Percentiles rank a stretch among this genome's conserved stretches.
Conservation (phyloP, 2,113 vertebrate species). For the Tragelaphus scriptus region DNA sequence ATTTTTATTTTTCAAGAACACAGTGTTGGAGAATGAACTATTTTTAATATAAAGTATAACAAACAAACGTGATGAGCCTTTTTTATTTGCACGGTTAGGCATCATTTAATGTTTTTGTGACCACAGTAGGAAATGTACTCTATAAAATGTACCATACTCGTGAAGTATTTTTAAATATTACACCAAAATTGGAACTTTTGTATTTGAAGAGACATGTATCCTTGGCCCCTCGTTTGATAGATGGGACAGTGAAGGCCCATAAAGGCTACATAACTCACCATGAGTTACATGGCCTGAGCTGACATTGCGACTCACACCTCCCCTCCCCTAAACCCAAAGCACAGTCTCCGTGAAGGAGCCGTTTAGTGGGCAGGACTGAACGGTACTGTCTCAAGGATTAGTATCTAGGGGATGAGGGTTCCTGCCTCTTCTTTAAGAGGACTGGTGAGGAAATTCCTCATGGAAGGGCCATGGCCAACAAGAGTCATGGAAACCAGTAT, state of each 20-base stretch:
- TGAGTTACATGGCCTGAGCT: not conserved
- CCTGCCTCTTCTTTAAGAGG: not conserved
- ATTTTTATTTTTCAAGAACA: not conserved
- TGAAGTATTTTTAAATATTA: not conserved
- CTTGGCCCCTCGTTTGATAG: not conserved
- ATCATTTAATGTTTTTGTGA: not conserved
- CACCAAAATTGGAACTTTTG: not conserved
- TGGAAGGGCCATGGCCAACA: not conserved
- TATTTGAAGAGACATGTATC: not conserved
- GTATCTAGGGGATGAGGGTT: not conserved
- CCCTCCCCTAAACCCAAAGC: not conserved
- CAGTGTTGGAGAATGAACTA: not conserved
- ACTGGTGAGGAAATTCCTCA: not conserved
- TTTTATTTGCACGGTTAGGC: not conserved
- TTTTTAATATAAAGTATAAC: not conserved
- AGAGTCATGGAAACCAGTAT: not conserved
- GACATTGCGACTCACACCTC: not conserved
- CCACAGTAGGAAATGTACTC: not conserved
- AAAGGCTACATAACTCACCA: not conserved
- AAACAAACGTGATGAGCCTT: not conserved
- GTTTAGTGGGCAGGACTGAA: not conserved
- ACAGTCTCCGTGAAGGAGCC: not conserved
- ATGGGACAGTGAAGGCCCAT: not conserved
- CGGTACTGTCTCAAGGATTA: not conserved
- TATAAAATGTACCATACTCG: not conserved